A percentile compares a stretch with the other conserved stretches of the same genome.
phyloP scores from a whole-genome alignment of 2,797 vertebrate species.

The Characodon lateralis region DNA sequence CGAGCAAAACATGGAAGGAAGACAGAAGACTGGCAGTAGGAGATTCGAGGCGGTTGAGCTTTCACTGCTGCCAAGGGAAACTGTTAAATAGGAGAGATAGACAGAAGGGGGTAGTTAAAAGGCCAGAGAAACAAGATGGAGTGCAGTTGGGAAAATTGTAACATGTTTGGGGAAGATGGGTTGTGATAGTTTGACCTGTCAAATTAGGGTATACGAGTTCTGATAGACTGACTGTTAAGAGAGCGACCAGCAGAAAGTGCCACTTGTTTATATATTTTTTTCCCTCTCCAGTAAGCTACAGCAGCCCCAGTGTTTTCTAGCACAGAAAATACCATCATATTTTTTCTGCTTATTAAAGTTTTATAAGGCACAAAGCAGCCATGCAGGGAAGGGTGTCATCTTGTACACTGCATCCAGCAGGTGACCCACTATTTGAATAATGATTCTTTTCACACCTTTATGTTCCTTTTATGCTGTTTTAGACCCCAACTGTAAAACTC shows the following conservation, averaged over 20 bases:
- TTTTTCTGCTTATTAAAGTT: conserved; percentile 62
- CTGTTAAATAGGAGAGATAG: conserved; percentile 28
- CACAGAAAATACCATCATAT: conserved; percentile 43
- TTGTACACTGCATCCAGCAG: conserved; percentile 30
- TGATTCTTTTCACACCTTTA: conserved; percentile 8
- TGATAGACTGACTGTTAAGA: conserved; percentile 15
- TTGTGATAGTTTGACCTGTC: conserved; percentile 33
- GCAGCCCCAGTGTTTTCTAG: conserved; percentile 28
- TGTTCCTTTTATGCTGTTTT: conserved; percentile 9
- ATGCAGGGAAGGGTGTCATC: conserved; percentile 44
- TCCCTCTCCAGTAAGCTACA: neutral
- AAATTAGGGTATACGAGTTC: conserved; percentile 38
- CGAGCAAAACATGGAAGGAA: conserved; percentile 17
- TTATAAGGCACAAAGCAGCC: conserved; percentile 42
- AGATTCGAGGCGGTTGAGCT: conserved; percentile 9
- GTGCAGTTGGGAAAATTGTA: conserved; percentile 19
- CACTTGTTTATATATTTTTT: conserved; percentile 18
- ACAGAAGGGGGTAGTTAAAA: conserved; percentile 37
- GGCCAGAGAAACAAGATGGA: conserved; percentile 29
- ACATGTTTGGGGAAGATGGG: conserved; percentile 27
- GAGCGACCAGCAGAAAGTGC: neutral
- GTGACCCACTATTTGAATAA: conserved; percentile 26
- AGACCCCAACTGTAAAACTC: neutral
- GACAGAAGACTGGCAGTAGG: conserved; percentile 12
- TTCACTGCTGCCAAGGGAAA: conserved; percentile 32